Conservation (phyloP, 1,140 invertebrate genomes). For the Zaprionus africanus region DNA sequence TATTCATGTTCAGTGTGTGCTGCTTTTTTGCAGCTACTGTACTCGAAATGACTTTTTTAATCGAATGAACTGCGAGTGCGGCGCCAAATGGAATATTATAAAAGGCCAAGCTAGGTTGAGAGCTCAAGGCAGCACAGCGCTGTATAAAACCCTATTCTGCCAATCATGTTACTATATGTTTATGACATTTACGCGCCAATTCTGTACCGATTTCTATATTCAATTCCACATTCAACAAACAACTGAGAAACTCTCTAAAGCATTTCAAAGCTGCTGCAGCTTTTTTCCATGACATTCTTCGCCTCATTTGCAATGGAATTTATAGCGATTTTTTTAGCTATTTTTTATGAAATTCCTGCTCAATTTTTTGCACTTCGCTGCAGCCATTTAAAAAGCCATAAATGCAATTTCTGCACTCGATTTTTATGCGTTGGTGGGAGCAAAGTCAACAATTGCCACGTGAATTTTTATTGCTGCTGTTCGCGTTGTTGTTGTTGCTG, state of each 20-base stretch:
- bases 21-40: conserved; percentile 15
- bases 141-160: not conserved
- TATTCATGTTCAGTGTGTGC: not conserved
- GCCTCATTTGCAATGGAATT: not conserved
- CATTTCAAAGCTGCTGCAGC: not conserved
- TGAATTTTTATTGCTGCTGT: conserved; percentile 45
- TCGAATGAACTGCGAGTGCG: conserved; percentile 39
- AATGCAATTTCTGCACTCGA: conserved; percentile 2
- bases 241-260: not conserved
- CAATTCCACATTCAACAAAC: too few relatives aligned
- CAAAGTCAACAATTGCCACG: conserved; percentile 39
- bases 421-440: not conserved
- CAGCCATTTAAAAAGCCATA: conserved; percentile 6
- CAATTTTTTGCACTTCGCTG: not conserved
- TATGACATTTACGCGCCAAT: not conserved
- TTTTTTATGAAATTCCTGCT: not conserved
- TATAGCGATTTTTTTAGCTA: not conserved
- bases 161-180: not conserved
- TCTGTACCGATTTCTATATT: too few relatives aligned
- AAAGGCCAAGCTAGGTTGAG: not conserved
- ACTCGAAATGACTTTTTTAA: conserved; percentile 66
- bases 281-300: not conserved
- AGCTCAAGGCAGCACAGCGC: not conserved
- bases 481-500: conserved; percentile 38
- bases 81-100: conserved; percentile 66